Evolutionary conservation across 2,113 vertebrate species (phyloP).

Genomic region (Meles meles): DNA sequence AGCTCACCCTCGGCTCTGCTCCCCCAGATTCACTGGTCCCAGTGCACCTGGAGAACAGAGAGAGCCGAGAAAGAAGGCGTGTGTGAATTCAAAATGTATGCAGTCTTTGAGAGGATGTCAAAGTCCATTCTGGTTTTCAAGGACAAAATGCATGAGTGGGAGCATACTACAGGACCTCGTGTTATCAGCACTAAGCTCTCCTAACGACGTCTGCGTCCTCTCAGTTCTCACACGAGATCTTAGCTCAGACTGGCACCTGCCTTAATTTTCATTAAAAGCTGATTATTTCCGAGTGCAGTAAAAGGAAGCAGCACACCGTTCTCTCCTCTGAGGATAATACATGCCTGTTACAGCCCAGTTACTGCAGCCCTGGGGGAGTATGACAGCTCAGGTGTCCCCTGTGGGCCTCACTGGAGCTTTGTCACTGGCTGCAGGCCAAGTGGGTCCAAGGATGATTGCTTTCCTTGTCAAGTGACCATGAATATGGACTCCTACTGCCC

Average conservation of each 20-base stretch:
- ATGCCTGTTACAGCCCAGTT: background rate
- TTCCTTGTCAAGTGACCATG: background rate
- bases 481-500: background rate
- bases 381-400: background rate
- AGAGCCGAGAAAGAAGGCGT: background rate
- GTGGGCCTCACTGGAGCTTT: background rate
- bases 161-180: background rate
- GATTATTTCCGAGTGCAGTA: background rate
- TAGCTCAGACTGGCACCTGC: background rate
- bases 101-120: slow-evolving; percentile 37
- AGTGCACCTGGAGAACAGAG: background rate
- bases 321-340: background rate
- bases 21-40: background rate
- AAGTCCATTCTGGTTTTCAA: slow-evolving; percentile 30
- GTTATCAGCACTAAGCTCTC: slow-evolving; percentile 33
- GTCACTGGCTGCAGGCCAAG: no score
- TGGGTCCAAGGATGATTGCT: background rate
- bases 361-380: background rate
- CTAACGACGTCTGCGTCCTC: background rate
- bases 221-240: background rate
- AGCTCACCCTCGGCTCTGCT: background rate
- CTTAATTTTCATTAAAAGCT: slow-evolving; percentile 67
- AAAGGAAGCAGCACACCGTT: background rate
- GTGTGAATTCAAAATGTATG: slow-evolving; percentile 5
- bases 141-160: background rate